These are phyloP conservation scores for Forbesichthys agassizii DNA, from an alignment of 2,113 vertebrate genomes.

Conservation along the genomic window DNA sequence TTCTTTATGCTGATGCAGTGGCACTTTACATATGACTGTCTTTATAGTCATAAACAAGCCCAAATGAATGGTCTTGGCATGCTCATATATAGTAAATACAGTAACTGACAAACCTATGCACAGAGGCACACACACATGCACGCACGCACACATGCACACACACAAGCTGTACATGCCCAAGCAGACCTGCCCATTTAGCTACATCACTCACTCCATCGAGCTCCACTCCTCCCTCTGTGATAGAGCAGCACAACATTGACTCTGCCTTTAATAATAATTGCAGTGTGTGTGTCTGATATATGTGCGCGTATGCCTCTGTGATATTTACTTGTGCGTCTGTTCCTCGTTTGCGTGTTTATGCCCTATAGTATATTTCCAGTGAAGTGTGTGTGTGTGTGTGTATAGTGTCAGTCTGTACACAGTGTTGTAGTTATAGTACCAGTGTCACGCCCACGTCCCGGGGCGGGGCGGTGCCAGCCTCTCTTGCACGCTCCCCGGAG, in stretches of 20 bases:
- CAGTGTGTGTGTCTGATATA: conserved; percentile 36
- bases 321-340: neutral
- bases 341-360: neutral
- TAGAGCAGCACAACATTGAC: conserved; percentile 55
- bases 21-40: conserved; percentile 17
- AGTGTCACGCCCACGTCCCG: too few relatives aligned
- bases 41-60: conserved; percentile 9
- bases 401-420: conserved; percentile 32
- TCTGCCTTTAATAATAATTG: conserved; percentile 51
- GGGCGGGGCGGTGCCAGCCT: too few relatives aligned
- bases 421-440: conserved; percentile 30
- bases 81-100: conserved; percentile 11
- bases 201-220: conserved; percentile 37
- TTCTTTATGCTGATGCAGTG: neutral
- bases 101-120: conserved; percentile 15
- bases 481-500: too few relatives aligned
- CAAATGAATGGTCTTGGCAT: conserved; percentile 37
- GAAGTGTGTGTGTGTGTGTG: conserved; percentile 1
- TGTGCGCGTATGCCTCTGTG: neutral
- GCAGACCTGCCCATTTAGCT: conserved; percentile 47
- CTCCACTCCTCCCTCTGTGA: conserved; percentile 56
- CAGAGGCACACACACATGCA: conserved; percentile 2
- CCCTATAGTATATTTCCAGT: neutral
- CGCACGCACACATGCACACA: conserved; percentile 10
- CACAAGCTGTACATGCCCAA: conserved; percentile 26